Base-by-base conservation (phyloP, 1,140 invertebrate genomes). In the Phenacoccus solenopsis region DNA sequence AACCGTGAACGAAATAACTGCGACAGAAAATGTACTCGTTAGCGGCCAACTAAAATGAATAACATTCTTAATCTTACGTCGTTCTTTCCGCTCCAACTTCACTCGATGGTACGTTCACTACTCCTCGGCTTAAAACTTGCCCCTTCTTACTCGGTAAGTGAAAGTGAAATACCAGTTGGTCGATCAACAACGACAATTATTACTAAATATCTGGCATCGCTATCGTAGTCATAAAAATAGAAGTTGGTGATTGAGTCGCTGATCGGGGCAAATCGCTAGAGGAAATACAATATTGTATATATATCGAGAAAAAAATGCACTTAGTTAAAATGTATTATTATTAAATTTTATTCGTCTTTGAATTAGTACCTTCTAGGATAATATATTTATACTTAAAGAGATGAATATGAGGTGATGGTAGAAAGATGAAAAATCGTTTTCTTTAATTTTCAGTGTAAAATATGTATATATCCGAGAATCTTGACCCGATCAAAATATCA, bases 151-250 rank as follows among this genome's bases (percentile, higher is more conserved):
- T 27, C 1, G 20, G 59, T 64, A 64, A 64, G 59, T 64, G 59
- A 64, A 64, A 64, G 59, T 64, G 25, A 64, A 64, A 64, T 64
- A 64, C 59, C 59, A 64, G 59, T 64, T 16, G 25, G 59, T 10
- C 59, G 59, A 20, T 22, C 4, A 25, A 38, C n/a, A 38, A 64
- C 59, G 22, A 64, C 25, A 64, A 64, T 27, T 24, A 64, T 64
- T 64, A 64, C 59, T 64, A 64, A 24, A 64, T 64, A 64, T 22
- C 59, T 64, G 20, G 59, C 21, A 64, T 64, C 38, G 20, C 5
- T n/a, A 49, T 49, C 38, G 38, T 49, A 3, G 38, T n/a, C 38
- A 49, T 49, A 2, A 49, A 49, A 49, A 49, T 49, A 49, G 38
- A 49, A n/a, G 12, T 2, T 49, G 12, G 13, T 7, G 30, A 32